These are phyloP conservation scores for Xestia c-nigrum DNA, from an alignment of 2,888 invertebrate species.

Conservation along the genomic window DNA sequence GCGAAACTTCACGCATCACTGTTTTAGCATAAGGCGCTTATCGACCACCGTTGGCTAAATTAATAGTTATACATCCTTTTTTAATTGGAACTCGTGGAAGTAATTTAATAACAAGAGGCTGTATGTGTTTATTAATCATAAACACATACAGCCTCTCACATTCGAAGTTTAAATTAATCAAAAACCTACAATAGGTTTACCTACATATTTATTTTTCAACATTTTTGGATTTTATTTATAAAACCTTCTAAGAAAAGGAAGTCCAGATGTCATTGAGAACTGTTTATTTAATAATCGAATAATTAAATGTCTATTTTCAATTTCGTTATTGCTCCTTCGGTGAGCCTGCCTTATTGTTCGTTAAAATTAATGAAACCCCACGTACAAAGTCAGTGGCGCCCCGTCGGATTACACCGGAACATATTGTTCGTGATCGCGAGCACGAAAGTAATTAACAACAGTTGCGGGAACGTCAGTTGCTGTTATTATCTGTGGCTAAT, in stretches of 20 bases:
- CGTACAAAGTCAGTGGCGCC: conserved; percentile 55
- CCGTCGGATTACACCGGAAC: conserved; percentile 74
- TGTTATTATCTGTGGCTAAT: conserved; percentile 68
- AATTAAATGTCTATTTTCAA: conserved; percentile 14
- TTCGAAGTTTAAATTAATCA: neutral
- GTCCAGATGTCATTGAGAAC: neutral
- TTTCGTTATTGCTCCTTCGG: conserved; percentile 23
- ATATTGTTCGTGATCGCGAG: conserved; percentile 80
- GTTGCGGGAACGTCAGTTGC: conserved; percentile 74
- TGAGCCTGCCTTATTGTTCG: conserved; percentile 43
- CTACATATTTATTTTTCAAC: conserved; percentile 8
- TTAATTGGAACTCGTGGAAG: conserved; percentile 5
- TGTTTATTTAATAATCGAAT: neutral
- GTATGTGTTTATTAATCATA: neutral
- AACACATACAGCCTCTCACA: no score
- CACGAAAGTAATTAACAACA: conserved; percentile 81
- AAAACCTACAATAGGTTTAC: neutral
- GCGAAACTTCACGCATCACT: conserved; percentile 77
- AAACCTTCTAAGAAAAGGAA: no score
- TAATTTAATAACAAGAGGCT: neutral
- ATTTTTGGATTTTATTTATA: no score
- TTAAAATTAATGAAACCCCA: conserved; percentile 59
- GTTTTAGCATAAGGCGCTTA: conserved; percentile 52
- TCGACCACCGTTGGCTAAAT: conserved; percentile 34
- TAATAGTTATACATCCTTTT: conserved; percentile 9